Conservation (phyloP, 2,113 vertebrate species). For the Toxostoma redivivum region DNA sequence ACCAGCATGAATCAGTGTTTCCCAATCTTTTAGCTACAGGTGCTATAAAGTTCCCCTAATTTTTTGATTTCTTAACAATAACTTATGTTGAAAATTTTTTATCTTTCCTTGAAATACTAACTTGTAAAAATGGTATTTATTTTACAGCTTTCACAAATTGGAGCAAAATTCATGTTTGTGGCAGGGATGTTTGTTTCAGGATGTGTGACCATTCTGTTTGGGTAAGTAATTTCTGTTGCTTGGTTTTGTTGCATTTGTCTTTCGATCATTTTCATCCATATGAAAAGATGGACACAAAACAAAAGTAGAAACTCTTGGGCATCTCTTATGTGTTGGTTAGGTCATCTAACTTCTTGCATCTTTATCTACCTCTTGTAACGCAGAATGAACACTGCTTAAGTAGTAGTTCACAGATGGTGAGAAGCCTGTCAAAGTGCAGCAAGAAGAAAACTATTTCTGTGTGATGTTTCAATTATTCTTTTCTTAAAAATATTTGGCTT, state of each 20-base stretch:
- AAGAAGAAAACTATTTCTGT: neutral
- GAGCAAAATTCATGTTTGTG: constrained; percentile 93
- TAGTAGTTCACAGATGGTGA: neutral
- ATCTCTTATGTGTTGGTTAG: neutral
- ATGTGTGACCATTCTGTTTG: constrained; percentile 88
- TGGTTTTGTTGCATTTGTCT: neutral
- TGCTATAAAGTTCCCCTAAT: neutral
- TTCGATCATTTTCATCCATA: neutral
- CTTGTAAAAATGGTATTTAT: neutral
- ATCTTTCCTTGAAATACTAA: neutral
- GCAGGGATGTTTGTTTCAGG: constrained; percentile 87
- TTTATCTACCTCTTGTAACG: neutral
- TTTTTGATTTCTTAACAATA: neutral
- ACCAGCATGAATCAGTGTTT: neutral
- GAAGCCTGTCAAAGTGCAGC: neutral
- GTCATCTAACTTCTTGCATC: neutral
- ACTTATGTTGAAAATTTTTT: neutral
- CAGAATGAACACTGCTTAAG: neutral
- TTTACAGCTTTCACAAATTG: constrained; percentile 90
- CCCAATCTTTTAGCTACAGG: neutral
- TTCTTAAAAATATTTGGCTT: neutral
- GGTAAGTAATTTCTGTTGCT: constrained; percentile 76
- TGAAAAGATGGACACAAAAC: neutral
- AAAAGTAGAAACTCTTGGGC: neutral
- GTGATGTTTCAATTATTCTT: neutral